Evolutionary conservation across 2,113 vertebrate species (phyloP), one percentile per base, ranked within the genome.

Genomic region (Tupaia chinensis): DNA sequence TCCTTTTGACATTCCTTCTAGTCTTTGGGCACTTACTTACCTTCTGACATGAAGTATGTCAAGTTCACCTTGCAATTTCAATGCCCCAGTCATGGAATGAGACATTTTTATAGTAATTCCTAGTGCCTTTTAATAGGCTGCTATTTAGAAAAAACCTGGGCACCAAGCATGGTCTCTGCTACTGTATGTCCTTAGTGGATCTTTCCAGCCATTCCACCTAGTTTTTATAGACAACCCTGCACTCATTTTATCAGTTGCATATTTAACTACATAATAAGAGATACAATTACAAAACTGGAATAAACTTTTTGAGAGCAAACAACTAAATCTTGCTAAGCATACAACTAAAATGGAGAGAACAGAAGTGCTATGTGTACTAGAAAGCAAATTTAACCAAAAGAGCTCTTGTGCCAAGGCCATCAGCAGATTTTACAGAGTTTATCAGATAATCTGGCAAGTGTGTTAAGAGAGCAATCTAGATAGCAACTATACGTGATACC

Each of bases 121-220:
- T 81, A 32, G 15, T 54, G 95, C 15, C 73, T 88, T 90, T 88
- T 86, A 73, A 60, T 58, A 80, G 44, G 23, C 25, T 77, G 17
- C 73, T 96, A n/a, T 32, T 92, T 82, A 88, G 65, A 89, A 95
- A 82, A 56, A 27, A 54, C 73, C 68, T 85, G 29, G 70, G 27
- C 63, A 54, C 53, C 53, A 22, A 32, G 20, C 56, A 78, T 56
- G 54, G 12, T 69, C 34, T 15, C 7, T 56, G 44, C 65, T 81
- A 22, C 69, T 54, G 27, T 58, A n/a, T 88, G 7, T 25, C 23
- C 66, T 82, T 27, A 53, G 13, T 80, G 87, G 61, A 8, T 68
- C 22, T 83, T 87, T 91, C 32, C 69, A 86, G 12, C 77, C n/a
- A 54, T 77, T 76, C 54, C 79, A 27, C 17, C 44, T 53, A 9